These are phyloP conservation scores for Paracentrotus lividus DNA, from an alignment of 53 echinoderm and acorn worm genomes.

Conservation along the genomic window DNA sequence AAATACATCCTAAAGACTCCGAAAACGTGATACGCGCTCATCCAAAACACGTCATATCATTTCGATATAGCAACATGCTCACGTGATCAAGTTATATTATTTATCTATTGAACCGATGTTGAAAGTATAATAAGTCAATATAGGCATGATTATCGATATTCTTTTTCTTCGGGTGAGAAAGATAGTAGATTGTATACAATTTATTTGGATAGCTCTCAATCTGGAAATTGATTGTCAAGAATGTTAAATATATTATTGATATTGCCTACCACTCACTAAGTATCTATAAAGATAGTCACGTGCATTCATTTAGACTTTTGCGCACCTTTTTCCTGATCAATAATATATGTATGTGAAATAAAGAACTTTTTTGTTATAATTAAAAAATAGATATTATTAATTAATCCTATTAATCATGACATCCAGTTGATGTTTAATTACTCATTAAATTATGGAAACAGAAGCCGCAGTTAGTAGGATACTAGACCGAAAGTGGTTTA, in stretches of 20 bases:
- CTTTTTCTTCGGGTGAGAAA: too few species aligned
- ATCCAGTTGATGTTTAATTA: neutral
- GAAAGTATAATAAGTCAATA: neutral
- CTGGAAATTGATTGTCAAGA: too few species aligned
- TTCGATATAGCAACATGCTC: neutral
- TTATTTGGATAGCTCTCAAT: too few species aligned
- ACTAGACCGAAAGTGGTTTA: too few species aligned
- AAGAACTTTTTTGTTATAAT: neutral
- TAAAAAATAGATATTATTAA: neutral
- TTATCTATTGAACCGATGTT: neutral
- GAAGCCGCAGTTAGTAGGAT: too few species aligned
- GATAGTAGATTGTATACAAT: too few species aligned
- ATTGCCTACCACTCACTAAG: too few species aligned
- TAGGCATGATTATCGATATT: too few species aligned
- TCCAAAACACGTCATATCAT: neutral
- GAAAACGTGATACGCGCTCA: neutral
- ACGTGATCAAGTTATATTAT: neutral
- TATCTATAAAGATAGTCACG: neutral
- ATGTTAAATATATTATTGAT: too few species aligned
- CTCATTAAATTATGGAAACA: neutral
- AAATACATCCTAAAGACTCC: neutral
- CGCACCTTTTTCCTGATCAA: neutral
- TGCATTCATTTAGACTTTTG: neutral
- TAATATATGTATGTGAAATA: neutral
- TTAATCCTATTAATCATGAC: neutral